Base-by-base conservation (phyloP, 2,888 invertebrate species). In the Amiota minor region DNA sequence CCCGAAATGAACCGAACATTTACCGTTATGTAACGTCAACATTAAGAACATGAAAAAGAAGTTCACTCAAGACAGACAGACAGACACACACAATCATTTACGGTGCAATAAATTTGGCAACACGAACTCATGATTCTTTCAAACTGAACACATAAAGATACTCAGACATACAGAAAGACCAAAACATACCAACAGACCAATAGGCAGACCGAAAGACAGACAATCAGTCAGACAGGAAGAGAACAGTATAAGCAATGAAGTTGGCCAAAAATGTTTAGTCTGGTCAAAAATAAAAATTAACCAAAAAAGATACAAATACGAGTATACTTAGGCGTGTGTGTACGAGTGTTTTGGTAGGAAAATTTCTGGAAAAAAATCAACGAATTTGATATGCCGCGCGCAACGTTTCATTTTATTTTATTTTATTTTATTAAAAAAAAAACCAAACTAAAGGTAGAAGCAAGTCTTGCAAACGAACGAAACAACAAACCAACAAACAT, bases 1-100 rank as follows among this genome's bases (percentile, higher is more conserved):
- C 35, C 6, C 6, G 35, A 35, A 35, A 35, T 35, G 6, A 35
- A 35, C 18, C 59, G 11, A 2, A 20, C 11, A 62, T 62, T 62
- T 62, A 62, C 62, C 62, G 62, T 45, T 62, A 62, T 62, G 45
- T 45, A 45, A 62, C 62, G 45, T 62, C 62, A 62, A 62, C 62
- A 62, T 62, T 62, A 62, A 35, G 35, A 62, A 62, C 62, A 35
- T 62, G 45, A 62, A 12, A 62, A 62, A 62, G 62, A 62, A 62
- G 62, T 62, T 62, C 62, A 62, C 62, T 35, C n/a, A 53, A 53
- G 53, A 53, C 3, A 53, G 53, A 53, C 53, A n/a, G 50, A n/a
- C 50, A 23, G n/a, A 16, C 3, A 56, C 16, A 59, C 23, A 59
- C 11, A 59, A 59, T 59, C 20, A 20, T 18, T 56, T 62, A 35